Conservation (phyloP, 2,113 vertebrate species). For the Psilopsiagon aymara region DNA sequence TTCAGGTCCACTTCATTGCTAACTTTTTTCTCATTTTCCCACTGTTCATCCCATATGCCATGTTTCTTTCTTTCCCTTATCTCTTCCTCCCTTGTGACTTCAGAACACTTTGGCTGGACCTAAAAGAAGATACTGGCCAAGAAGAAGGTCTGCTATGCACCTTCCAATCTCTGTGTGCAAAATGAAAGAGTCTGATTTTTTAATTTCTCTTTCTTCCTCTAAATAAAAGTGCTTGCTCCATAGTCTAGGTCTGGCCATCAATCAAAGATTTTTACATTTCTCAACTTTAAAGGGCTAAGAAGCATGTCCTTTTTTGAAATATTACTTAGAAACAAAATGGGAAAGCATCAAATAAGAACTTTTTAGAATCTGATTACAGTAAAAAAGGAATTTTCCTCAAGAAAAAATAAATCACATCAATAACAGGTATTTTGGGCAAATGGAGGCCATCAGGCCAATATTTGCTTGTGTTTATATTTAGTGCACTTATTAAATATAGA, state of each 20-base stretch:
- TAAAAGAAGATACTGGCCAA: neutral
- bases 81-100: neutral
- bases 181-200: neutral
- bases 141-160: neutral
- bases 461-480: constrained; percentile 8
- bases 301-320: neutral
- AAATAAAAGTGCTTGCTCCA: neutral
- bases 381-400: neutral
- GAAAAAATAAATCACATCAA: neutral
- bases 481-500: constrained; percentile 4
- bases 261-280: neutral
- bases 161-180: neutral
- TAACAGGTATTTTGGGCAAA: neutral
- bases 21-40: neutral
- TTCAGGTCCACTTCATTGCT: neutral
- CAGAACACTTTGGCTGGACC: neutral
- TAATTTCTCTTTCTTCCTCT: neutral
- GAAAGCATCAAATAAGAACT: neutral
- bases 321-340: neutral
- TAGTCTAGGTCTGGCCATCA: neutral
- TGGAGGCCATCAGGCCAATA: neutral
- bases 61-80: fast-evolving
- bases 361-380: neutral
- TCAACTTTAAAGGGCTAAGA: neutral
- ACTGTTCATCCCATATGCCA: neutral